Evolutionary conservation across 2,113 vertebrate species (phyloP), one percentile per base, ranked within the genome.

Genomic region (Boulengeromyrus knoepffleri): DNA sequence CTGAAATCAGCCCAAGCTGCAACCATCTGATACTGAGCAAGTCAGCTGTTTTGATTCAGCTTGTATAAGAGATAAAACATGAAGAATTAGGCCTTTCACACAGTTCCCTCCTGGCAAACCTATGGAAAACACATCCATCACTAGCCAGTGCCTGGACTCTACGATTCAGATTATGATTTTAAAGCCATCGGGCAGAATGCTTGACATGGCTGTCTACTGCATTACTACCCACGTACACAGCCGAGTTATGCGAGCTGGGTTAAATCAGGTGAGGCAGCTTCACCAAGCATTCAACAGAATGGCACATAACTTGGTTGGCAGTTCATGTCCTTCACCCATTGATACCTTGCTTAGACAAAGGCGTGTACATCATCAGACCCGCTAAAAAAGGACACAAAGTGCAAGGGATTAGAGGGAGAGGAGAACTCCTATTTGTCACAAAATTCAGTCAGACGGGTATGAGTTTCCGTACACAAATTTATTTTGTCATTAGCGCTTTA

Each of bases 401-500:
- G 5, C 47, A n/a, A 47, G 36, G 36, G 42, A 83, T 50, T 3
- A 42, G 13, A 80, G 39, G 4, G 15, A 46, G 9, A 91, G 6
- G n/a, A 27, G 6, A 88, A 56, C 87, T 90, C 87, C 96, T 85
- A 94, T 27, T 95, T 94, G 95, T 74, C 66, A 36, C 66, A 74
- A 36, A 74, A 36, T 13, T 36, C 8, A 74, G n/a, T 36, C 66
- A 74, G 31, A 39, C 31, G 15, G 31, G 31, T 31, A 77, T 1
- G 13, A 17, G 31, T 80, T 80, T 42, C 36, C 74, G 13, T 80
- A 80, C 74, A 80, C 74, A 92, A 95, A 96, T 97, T 98, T 99
- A 99, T 99, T 99, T 93, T 95, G 94, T 95, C 96, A 95, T 96
- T 94, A 95, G 93, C 92, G 95, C 91, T 96, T 97, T 97, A 99